These are phyloP conservation scores for Alloscopus bannaensis DNA, from an alignment of 2,888 invertebrate species.

Conservation along the genomic window DNA sequence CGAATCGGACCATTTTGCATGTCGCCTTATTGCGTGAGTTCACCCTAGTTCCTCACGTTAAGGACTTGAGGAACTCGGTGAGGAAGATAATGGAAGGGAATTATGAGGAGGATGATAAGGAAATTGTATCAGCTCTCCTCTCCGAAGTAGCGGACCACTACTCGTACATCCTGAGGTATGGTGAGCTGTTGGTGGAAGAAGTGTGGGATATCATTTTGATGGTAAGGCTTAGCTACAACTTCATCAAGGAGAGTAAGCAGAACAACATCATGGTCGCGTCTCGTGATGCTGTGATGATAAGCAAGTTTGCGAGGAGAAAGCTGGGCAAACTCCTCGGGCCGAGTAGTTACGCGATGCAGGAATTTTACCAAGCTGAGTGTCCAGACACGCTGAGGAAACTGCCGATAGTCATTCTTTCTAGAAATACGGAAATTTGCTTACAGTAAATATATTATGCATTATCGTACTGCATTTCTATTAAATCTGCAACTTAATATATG, in stretches of 20 bases:
- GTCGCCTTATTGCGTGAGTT: neutral
- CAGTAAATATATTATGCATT: too few species aligned
- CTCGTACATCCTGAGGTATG: constrained; percentile 34
- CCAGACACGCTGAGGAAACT: constrained; percentile 55
- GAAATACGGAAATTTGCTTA: constrained; percentile 43
- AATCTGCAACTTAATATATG: neutral
- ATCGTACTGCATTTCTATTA: neutral
- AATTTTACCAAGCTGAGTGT: constrained; percentile 42
- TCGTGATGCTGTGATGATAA: constrained; percentile 29
- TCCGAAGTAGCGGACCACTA: constrained; percentile 36
- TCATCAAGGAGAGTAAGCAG: constrained; percentile 27
- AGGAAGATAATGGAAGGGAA: constrained; percentile 3
- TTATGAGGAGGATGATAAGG: constrained; percentile 22
- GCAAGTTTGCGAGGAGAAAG: constrained; percentile 20
- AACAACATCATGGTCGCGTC: constrained; percentile 26
- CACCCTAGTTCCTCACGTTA: constrained; percentile 34
- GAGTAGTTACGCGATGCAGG: constrained; percentile 25
- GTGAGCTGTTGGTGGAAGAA: constrained; percentile 46
- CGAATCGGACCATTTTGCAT: neutral
- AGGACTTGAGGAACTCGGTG: constrained; percentile 34
- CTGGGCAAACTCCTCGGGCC: constrained; percentile 30
- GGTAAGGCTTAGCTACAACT: constrained; percentile 45
- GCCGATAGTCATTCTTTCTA: constrained; percentile 43
- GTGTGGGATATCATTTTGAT: constrained; percentile 60
- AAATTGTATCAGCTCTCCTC: constrained; percentile 13